Conservation (phyloP, 2,113 vertebrate species). For the Gavialis gangeticus region DNA sequence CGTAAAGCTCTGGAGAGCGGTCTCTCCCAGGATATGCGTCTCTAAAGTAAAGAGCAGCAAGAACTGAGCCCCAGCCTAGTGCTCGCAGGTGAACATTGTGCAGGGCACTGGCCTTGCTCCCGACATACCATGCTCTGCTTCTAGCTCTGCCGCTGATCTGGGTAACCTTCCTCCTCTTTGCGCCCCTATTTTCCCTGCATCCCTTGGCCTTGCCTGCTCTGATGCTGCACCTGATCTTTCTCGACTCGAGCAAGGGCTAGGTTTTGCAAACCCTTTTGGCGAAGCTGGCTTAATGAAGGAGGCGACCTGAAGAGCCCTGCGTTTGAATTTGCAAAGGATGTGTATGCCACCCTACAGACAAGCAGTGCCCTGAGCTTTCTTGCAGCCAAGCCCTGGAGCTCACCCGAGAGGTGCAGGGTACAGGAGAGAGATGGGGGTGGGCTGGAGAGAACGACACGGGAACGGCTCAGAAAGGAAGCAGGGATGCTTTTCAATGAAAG, state of each 20-base stretch:
- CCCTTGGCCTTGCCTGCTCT: not conserved
- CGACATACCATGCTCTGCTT: not conserved
- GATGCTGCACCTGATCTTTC: not conserved
- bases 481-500: not conserved
- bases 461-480: not conserved
- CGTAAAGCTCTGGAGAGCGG: not conserved
- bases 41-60: not conserved
- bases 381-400: not conserved
- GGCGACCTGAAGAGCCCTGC: not conserved
- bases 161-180: not conserved
- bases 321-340: not conserved
- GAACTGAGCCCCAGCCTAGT: not conserved
- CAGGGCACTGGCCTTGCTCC: not conserved
- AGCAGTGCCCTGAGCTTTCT: not conserved
- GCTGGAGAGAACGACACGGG: not conserved
- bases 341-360: not conserved
- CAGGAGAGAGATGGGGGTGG: not conserved
- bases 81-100: not conserved
- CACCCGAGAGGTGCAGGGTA: not conserved
- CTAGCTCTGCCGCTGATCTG: not conserved
- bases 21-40: not conserved
- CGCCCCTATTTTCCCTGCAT: not conserved
- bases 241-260: not conserved
- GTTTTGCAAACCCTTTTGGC: not conserved
- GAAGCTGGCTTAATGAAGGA: not conserved